These are phyloP conservation scores for Taenaris catops DNA, from an alignment of 2,888 invertebrate species.

Conservation along the genomic window DNA sequence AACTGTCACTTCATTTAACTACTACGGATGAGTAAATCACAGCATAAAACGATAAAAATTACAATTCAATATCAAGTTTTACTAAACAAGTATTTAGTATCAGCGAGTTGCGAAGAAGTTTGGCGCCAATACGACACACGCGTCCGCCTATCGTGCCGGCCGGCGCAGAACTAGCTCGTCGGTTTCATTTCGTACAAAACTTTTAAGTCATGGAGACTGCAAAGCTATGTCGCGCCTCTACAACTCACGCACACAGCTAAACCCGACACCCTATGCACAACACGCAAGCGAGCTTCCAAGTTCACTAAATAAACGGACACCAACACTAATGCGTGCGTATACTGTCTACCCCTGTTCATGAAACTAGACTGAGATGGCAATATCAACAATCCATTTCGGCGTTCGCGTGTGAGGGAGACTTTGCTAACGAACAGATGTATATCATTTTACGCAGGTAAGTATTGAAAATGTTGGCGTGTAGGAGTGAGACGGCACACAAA, in stretches of 20 bases:
- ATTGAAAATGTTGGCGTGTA: conserved; percentile 74
- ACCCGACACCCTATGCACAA: conserved; percentile 73
- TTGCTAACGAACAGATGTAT: conserved; percentile 72
- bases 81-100: conserved; percentile 49
- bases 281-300: conserved; percentile 76
- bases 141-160: conserved; percentile 62
- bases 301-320: conserved; percentile 80
- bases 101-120: conserved; percentile 69
- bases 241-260: conserved; percentile 69
- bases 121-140: conserved; percentile 41
- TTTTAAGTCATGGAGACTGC: conserved; percentile 80
- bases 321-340: conserved; percentile 70
- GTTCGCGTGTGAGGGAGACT: conserved; percentile 51
- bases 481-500: conserved; percentile 64
- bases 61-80: conserved; percentile 32
- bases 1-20: conserved; percentile 48
- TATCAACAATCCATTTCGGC: conserved; percentile 71
- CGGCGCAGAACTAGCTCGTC: conserved; percentile 72
- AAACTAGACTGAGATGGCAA: conserved; percentile 63
- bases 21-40: conserved; percentile 33
- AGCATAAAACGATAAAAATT: conserved; percentile 27
- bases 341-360: conserved; percentile 76
- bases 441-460: conserved; percentile 79
- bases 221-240: conserved; percentile 79
- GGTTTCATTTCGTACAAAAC: conserved; percentile 72